Evolutionary conservation across 2,888 invertebrate species (phyloP).

Genomic region (Cyrtodaria siliqua): DNA sequence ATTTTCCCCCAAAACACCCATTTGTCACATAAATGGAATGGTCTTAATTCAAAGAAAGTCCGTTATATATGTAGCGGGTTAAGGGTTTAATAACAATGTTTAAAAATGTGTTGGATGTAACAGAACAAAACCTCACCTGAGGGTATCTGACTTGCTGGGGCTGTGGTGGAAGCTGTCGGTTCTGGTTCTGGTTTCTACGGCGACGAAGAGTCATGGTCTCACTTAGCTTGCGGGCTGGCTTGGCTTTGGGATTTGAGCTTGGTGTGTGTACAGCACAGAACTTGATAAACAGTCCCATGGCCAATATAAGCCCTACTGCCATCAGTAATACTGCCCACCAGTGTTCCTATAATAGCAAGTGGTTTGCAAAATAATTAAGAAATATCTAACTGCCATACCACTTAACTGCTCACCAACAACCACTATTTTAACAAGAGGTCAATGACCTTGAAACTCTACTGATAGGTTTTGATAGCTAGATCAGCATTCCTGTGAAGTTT

Average conservation of each 20-base stretch:
- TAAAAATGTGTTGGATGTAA: neutral
- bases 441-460: too few relatives aligned
- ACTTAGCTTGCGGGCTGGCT: conserved; percentile 96
- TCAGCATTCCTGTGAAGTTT: too few relatives aligned
- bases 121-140: conserved; percentile 48
- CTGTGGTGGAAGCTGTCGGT: conserved; percentile 28
- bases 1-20: too few relatives aligned
- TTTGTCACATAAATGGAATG: too few relatives aligned
- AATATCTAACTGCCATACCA: too few relatives aligned
- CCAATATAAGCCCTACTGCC: conserved; percentile 95
- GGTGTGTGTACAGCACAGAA: conserved; percentile 99
- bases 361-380: too few relatives aligned
- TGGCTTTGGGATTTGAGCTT: conserved; percentile 98
- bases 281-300: conserved; percentile 99
- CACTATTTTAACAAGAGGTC: too few relatives aligned
- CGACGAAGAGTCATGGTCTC: conserved; percentile 85
- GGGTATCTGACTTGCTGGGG: conserved; percentile 56
- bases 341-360: conserved; percentile 70
- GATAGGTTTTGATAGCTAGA: too few relatives aligned
- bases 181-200: conserved; percentile 58
- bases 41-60: too few relatives aligned
- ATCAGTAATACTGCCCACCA: conserved; percentile 92
- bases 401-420: too few relatives aligned
- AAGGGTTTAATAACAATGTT: neutral
- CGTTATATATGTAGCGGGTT: too few relatives aligned